Evolutionary conservation across 2,797 vertebrate species (phyloP).

Genomic region (Poeciliopsis infans): DNA sequence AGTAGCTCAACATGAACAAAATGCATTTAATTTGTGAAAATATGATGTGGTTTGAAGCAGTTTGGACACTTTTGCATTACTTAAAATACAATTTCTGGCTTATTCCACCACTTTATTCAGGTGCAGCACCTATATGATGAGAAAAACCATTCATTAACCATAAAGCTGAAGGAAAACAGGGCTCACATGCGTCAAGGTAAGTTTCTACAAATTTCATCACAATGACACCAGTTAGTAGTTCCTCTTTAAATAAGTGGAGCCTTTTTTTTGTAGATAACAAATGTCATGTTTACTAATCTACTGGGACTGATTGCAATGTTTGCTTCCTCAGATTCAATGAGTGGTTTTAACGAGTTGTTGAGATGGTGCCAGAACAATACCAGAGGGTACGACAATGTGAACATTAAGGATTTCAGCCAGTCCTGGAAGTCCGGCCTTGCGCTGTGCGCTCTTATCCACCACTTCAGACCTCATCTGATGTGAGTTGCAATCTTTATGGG

Average conservation of each 20-base stretch:
- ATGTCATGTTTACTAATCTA: neutral
- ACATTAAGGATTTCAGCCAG: constrained; percentile 82
- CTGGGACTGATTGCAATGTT: neutral
- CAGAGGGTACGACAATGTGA: constrained; percentile 77
- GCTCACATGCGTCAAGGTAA: constrained; percentile 67
- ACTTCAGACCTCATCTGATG: constrained; percentile 87
- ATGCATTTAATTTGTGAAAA: neutral
- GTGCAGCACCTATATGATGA: constrained; percentile 82
- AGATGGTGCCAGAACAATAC: constrained; percentile 91
- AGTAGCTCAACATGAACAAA: neutral
- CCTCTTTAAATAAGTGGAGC: neutral
- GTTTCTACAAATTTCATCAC: neutral
- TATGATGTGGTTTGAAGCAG: neutral
- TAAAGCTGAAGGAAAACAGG: constrained; percentile 52
- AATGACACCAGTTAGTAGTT: neutral
- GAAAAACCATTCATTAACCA: constrained; percentile 33
- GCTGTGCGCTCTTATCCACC: constrained; percentile 89
- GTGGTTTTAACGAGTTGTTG: constrained; percentile 83
- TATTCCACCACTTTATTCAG: constrained; percentile 59
- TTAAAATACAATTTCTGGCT: neutral
- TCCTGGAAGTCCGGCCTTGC: constrained; percentile 91
- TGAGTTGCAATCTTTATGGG: constrained; percentile 72
- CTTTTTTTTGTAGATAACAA: neutral
- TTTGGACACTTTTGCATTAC: neutral
- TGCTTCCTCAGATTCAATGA: constrained; percentile 62